Base-by-base conservation (phyloP, 2,113 vertebrate species). In the Agelaius tricolor region DNA sequence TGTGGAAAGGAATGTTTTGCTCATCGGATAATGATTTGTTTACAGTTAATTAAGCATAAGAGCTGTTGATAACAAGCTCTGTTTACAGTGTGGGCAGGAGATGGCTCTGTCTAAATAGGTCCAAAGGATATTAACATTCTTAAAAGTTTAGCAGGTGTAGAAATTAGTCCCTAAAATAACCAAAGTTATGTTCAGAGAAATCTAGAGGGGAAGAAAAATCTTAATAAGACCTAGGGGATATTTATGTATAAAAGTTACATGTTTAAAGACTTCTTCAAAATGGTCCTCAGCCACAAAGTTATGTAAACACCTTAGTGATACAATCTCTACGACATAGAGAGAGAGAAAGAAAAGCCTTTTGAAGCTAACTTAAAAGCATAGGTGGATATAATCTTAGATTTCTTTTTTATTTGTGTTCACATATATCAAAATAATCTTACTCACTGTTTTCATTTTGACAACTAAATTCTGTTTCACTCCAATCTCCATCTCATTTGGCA, bases 1-100 rank as follows among this genome's bases (percentile, higher is more conserved):
- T 6, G 46, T 81, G 91, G 79, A 90, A 92, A 83, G 72, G 93
- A 93, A 94, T 86, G 94, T 76, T 93, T 92, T 89, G 65, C 89
- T 90, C 68, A 54, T 49, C 0, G 1, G 37, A 62, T 91, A 90
- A 83, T 49, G n/a, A 90, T 63, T 94, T 89, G 82, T 87, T 93
- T 93, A 93, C 79, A 51, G 78, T 88, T 95, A 95, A 93, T 92
- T 95, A 91, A 47, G 44, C 47, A 10, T 89, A 66, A 93, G 76
- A 94, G 80, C 43, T 89, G 76, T 84, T 89, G 86, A 92, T 92
- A 93, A 80, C 72, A 80, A 80, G 65, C 43, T 37, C 71, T 94
- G 39, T 61, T 90, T 91, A 67, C 22, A 31, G 65, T 59, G 73
- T 89, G 61, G 91, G 87, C 69, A 94, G 89, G 69, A 93, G 79